Conservation (phyloP, 1,140 invertebrate genomes). For the Drosophila sturtevanti region DNA sequence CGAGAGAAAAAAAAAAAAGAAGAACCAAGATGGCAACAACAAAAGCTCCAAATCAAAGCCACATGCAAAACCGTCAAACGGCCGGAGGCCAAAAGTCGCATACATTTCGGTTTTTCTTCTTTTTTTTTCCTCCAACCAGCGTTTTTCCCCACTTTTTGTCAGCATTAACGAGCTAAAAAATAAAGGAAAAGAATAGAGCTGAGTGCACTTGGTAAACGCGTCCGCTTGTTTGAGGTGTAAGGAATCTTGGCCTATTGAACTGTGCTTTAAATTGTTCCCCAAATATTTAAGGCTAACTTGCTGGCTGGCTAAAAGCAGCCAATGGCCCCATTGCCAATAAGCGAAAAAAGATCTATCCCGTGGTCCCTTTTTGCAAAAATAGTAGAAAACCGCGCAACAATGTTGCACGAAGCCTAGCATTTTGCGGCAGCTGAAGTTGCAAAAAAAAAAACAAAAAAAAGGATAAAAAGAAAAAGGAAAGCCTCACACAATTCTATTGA, state of each 20-base stretch:
- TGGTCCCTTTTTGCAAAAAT: neutral
- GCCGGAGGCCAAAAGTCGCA: conserved; percentile 42
- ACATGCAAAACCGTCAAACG: conserved; percentile 64
- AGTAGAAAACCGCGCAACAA: conserved; percentile 45
- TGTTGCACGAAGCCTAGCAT: conserved; percentile 23
- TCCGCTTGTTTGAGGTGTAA: neutral
- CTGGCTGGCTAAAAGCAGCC: neutral
- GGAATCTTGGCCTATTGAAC: conserved; percentile 5
- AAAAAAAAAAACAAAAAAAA: neutral
- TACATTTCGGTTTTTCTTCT: conserved; percentile 17
- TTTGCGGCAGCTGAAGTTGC: conserved; percentile 4
- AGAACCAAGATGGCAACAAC: conserved; percentile 56
- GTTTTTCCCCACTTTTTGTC: conserved; percentile 5
- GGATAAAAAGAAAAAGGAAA: conserved; percentile 48
- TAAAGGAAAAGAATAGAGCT: neutral
- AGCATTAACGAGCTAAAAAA: conserved; percentile 13
- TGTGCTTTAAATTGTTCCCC: conserved; percentile 11
- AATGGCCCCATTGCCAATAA: conserved; percentile 18
- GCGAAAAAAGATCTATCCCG: neutral
- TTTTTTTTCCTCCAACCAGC: too few relatives aligned
- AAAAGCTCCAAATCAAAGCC: conserved; percentile 62
- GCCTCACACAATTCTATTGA: conserved; percentile 73
- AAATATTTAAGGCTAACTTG: conserved; percentile 12
- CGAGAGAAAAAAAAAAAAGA: neutral
- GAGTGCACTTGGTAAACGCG: conserved; percentile 4